Evolutionary conservation across 2,113 vertebrate species (phyloP).

Genomic region (Brachyhypopomus occidentalis): DNA sequence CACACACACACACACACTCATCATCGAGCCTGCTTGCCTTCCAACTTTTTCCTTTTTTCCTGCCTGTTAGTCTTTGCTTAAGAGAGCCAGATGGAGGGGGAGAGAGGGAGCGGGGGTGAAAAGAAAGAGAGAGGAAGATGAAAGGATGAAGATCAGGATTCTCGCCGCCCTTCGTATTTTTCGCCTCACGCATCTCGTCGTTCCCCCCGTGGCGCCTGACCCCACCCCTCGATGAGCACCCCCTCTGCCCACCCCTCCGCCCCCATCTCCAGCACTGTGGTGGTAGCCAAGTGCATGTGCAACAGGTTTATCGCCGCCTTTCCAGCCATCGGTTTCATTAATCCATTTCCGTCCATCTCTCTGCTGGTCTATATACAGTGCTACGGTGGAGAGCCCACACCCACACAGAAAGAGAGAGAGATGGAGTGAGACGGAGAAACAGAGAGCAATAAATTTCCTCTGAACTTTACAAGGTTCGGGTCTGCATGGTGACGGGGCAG

Average conservation of each 20-base stretch:
- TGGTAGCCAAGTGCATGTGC: neutral
- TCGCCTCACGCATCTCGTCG: no score
- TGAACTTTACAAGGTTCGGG: constrained; percentile 59
- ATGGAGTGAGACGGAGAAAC: neutral
- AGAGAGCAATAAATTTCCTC: constrained; percentile 62
- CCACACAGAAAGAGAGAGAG: neutral
- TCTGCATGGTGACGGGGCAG: constrained; percentile 54
- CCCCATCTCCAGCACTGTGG: no score
- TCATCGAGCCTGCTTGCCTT: no score
- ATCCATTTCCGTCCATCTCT: neutral
- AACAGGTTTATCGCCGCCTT: neutral
- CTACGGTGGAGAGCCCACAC: neutral
- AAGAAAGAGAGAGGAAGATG: constrained; percentile 45
- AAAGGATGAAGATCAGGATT: no score
- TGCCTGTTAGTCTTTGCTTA: no score
- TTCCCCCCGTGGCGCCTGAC: no score
- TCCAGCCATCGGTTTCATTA: neutral
- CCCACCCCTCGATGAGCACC: no score
- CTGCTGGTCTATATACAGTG: neutral
- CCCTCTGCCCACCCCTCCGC: no score
- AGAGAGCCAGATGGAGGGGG: no score
- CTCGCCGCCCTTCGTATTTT: no score
- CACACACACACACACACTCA: neutral
- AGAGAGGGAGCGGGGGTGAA: no score
- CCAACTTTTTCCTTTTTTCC: no score